Percentiles rank a stretch among this genome's conserved stretches.
Evolutionary conservation across 2,797 vertebrate genomes (phyloP).

Genomic region (Oryzias dopingdopingensis): DNA sequence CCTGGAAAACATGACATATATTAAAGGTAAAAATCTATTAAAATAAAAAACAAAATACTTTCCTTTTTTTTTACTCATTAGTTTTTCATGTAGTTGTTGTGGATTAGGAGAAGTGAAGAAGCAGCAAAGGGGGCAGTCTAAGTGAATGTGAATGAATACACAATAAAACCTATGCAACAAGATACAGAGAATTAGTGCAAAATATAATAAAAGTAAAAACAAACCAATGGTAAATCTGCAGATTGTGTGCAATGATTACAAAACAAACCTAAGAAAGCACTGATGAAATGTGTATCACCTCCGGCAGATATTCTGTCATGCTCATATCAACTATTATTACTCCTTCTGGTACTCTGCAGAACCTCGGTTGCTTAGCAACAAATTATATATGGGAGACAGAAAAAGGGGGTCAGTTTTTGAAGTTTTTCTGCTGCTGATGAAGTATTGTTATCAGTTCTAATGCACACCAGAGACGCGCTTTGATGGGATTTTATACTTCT

Average conservation of each 20-base stretch:
- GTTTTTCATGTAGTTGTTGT: neutral
- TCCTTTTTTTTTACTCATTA: too few species aligned
- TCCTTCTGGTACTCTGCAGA: slow-evolving; percentile 17
- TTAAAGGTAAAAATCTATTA: neutral
- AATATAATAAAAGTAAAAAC: neutral
- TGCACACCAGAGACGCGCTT: slow-evolving; percentile 25
- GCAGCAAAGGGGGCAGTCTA: neutral
- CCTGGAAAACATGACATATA: too few species aligned
- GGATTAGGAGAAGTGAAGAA: slow-evolving; percentile 9
- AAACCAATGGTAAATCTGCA: neutral
- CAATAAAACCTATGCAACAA: too few species aligned
- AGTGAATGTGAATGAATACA: neutral
- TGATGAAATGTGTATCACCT: neutral
- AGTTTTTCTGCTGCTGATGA: slow-evolving; percentile 16
- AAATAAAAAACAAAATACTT: neutral
- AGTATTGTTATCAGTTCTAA: slow-evolving; percentile 22
- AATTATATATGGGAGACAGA: slow-evolving; percentile 11
- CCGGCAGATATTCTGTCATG: slow-evolving; percentile 5
- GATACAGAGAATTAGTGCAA: too few species aligned
- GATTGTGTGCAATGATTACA: neutral
- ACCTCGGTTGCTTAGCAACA: slow-evolving; percentile 36
- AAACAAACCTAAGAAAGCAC: neutral
- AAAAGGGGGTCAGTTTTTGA: slow-evolving; percentile 17
- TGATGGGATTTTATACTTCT: slow-evolving; percentile 9
- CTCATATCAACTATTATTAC: slow-evolving; percentile 19